Base-by-base conservation (phyloP, 2,797 vertebrate genomes). In the Neoniphon sammara region DNA sequence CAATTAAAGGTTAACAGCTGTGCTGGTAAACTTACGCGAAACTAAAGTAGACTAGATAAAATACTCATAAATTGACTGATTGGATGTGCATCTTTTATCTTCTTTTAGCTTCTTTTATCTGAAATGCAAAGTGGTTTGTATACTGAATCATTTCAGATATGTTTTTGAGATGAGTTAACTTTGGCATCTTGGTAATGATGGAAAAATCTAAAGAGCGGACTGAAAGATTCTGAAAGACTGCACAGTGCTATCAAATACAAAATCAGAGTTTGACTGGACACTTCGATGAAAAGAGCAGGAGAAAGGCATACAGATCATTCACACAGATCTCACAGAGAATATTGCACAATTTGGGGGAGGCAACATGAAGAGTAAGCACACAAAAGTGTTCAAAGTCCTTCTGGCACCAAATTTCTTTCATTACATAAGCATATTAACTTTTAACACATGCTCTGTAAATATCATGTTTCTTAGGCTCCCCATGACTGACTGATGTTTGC, bases 381-480 rank as follows among this genome's bases (percentile, higher is more conserved):
- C 39, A 30, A 8, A 11, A 34, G 23, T 0, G 61, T 18, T 60
- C 62, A 70, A 78, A 75, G 75, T 78, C 49, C 54, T 15, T 67
- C 60, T 25, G 42, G 53, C 66, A 66, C n/a, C 11, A 21, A 46
- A 52, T 15, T 17, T 31, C 17, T 66, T 64, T 70, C 5, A 54
- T 59, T 47, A 23, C 14, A 64, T 52, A 25, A 69, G 53, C 54
- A 61, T 34, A 30, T 7, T 47, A 42, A 12, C 31, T 21, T 47
- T 56, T 53, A 12, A 70, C 11, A 36, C 12, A 21, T 55, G 18
- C 3, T 70, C 17, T 67, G 59, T 42, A 66, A 6, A 39, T 64
- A 53, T 47, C 18, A n/a, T 60, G 31, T 63, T 52, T 5, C 7
- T 2, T 42, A 2, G 47, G 27, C 42, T 39, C 9, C n/a, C 14